A percentile compares a stretch with the other conserved stretches of the same genome.
phyloP scores from a whole-genome alignment of 2,888 invertebrate species.

The Aleiodes leptofemur region DNA sequence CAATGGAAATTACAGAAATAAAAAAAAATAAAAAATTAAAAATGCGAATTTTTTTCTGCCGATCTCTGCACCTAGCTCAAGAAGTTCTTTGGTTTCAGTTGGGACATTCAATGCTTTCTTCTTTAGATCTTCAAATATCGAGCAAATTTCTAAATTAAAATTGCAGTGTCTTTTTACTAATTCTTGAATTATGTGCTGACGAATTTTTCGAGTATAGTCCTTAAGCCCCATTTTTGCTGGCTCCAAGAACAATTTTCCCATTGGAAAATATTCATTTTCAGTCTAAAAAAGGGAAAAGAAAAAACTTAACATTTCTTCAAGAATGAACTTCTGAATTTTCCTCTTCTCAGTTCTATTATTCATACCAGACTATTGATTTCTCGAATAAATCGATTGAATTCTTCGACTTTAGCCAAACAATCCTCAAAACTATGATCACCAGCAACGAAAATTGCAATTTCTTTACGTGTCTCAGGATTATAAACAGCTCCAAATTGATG shows the following conservation, averaged over 20 bases:
- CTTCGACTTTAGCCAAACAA: conserved; percentile 62
- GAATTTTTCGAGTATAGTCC: conserved; percentile 78
- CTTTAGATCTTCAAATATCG: conserved; percentile 84
- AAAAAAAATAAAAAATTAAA: too few relatives aligned
- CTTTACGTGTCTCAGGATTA: conserved; percentile 76
- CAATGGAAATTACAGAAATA: too few relatives aligned
- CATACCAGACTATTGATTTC: conserved; percentile 67
- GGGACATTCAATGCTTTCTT: conserved; percentile 84
- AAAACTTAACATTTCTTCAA: neutral
- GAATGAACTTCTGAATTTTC: neutral
- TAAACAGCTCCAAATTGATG: conserved; percentile 79
- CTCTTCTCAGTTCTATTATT: neutral
- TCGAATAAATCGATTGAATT: conserved; percentile 62
- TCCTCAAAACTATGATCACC: conserved; percentile 75
- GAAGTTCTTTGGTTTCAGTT: conserved; percentile 86
- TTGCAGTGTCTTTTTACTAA: conserved; percentile 81
- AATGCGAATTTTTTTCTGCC: too few relatives aligned
- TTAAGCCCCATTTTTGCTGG: conserved; percentile 81
- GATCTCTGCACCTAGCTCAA: conserved; percentile 81
- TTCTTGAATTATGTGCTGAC: conserved; percentile 78
- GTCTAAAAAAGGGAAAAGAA: conserved; percentile 67
- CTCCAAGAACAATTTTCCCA: conserved; percentile 80
- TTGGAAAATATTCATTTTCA: conserved; percentile 82
- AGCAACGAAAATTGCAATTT: conserved; percentile 76
- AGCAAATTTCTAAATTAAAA: conserved; percentile 83